Evolutionary conservation across 1,140 invertebrate genomes (phyloP).

Genomic region (Heliconius nattereri): DNA sequence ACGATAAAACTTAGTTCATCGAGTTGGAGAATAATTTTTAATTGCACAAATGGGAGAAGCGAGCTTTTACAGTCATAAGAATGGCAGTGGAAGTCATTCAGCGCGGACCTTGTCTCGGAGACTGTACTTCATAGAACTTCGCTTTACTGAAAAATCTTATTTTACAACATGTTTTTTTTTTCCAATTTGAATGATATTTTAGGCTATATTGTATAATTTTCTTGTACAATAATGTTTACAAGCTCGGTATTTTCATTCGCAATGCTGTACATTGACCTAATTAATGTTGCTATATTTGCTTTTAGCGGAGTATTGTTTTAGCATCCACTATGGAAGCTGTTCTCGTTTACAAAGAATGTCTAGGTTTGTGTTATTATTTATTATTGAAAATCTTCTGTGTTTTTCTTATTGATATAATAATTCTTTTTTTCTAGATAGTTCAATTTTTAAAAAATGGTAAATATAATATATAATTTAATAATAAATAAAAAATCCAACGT

Average conservation of each 20-base stretch:
- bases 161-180: conserved; percentile 13
- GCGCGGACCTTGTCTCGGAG: neutral
- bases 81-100: conserved; percentile 21
- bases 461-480: too few species aligned
- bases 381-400: neutral
- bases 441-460: too few species aligned
- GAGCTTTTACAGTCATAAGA: conserved; percentile 21
- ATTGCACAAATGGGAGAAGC: conserved; percentile 27
- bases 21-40: conserved; percentile 22
- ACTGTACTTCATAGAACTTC: neutral
- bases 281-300: neutral
- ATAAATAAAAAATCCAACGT: neutral
- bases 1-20: conserved; percentile 21
- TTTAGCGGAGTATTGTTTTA: neutral
- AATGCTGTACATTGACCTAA: conserved; percentile 21
- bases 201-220: conserved; percentile 10
- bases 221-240: conserved; percentile 16
- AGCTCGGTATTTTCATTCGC: neutral
- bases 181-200: neutral
- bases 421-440: too few species aligned
- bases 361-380: neutral
- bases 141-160: conserved; percentile 4
- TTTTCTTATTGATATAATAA: neutral
- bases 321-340: neutral
- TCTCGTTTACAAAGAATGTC: neutral